Percentiles rank a stretch among this genome's conserved stretches.
Conservation (phyloP, 2,113 vertebrate species). For the Saguinus imperator region DNA sequence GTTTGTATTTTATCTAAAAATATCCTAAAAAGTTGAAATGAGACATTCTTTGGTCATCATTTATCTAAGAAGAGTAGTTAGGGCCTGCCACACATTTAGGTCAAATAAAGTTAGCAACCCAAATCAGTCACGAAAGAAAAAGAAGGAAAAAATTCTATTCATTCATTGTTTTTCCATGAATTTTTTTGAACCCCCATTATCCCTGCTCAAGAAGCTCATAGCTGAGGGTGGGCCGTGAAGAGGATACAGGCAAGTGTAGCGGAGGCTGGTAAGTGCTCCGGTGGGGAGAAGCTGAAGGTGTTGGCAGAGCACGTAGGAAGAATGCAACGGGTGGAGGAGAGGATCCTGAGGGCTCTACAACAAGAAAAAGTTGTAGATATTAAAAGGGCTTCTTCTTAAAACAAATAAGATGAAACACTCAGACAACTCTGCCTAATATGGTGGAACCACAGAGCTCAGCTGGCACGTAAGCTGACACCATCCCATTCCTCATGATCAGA, state of each 20-base stretch:
- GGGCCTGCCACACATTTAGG: not conserved
- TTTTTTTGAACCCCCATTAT: not conserved
- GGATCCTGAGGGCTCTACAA: not conserved
- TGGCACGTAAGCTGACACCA: no score
- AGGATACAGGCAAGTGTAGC: not conserved
- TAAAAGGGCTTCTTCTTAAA: not conserved
- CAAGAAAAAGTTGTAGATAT: not conserved
- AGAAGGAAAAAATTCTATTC: not conserved
- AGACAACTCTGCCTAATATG: not conserved
- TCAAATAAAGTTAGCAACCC: not conserved
- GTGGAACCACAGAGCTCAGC: no score
- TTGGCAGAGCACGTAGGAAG: not conserved
- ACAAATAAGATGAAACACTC: not conserved
- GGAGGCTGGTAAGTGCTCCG: accelerated
- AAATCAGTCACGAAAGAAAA: not conserved
- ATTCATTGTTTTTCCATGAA: not conserved
- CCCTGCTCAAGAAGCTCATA: not conserved
- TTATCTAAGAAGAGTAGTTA: not conserved
- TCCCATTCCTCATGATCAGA: not conserved
- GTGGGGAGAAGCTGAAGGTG: not conserved
- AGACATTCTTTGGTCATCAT: not conserved
- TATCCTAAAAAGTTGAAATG: not conserved
- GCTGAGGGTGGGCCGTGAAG: no score
- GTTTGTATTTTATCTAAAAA: not conserved
- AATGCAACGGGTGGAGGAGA: not conserved